A percentile compares a stretch with the other conserved stretches of the same genome.
phyloP scores from a whole-genome alignment of 2,797 vertebrate species.

The Pangasius macronema region DNA sequence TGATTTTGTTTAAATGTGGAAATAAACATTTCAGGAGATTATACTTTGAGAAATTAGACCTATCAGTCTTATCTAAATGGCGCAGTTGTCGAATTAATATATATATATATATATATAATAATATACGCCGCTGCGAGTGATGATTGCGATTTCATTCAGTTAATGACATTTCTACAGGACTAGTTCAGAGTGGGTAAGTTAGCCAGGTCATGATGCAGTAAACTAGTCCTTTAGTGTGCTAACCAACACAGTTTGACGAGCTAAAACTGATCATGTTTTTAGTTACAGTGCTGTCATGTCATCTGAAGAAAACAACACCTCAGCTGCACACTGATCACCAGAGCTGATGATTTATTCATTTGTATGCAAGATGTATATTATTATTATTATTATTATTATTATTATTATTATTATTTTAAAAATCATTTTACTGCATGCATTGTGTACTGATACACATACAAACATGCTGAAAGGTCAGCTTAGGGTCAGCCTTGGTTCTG shows the following conservation, averaged over 20 bases:
- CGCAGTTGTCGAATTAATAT: background rate
- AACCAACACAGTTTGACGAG: background rate
- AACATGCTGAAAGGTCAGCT: background rate
- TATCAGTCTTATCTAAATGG: background rate
- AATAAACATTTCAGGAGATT: background rate
- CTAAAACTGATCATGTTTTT: background rate
- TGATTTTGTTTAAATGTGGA: too few relatives aligned
- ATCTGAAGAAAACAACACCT: background rate
- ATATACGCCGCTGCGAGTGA: too few relatives aligned
- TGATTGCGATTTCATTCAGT: background rate
- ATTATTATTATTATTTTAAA: background rate
- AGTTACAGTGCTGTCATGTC: background rate
- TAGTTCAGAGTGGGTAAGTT: background rate
- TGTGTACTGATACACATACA: background rate
- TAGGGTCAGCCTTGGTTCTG: background rate
- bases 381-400: background rate
- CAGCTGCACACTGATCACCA: background rate
- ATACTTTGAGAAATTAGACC: too few relatives aligned
- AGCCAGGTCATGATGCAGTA: background rate
- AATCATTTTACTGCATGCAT: background rate
- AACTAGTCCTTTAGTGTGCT: background rate
- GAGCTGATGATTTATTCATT: background rate
- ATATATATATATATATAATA: too few relatives aligned
- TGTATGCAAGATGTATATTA: background rate
- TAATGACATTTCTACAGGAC: background rate